Evolutionary conservation across 1,140 invertebrate species (phyloP).

Genomic region (Lepidurus packardi): DNA sequence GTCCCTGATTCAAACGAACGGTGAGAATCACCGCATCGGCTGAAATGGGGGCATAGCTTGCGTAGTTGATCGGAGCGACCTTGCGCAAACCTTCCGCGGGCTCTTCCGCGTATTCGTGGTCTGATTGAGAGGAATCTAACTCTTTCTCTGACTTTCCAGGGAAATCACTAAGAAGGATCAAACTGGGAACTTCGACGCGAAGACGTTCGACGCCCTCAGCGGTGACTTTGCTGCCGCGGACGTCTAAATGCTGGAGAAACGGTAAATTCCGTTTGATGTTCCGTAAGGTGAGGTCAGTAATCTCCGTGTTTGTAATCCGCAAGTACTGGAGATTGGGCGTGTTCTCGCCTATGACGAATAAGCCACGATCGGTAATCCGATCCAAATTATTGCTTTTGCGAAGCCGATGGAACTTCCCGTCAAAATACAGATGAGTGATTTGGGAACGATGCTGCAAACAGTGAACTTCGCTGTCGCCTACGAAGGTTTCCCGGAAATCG

Average conservation of each 20-base stretch:
- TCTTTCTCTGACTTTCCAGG: neutral
- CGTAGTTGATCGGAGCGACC: neutral
- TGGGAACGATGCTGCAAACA: conserved; percentile 56
- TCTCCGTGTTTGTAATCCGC: conserved; percentile 56
- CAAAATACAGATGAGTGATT: conserved; percentile 57
- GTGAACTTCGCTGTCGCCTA: conserved; percentile 61
- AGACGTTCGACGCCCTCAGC: conserved; percentile 22
- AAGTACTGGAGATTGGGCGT: conserved; percentile 53
- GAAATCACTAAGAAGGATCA: conserved; percentile 24
- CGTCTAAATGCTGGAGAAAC: conserved; percentile 22
- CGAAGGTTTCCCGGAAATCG: conserved; percentile 58
- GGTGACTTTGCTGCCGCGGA: conserved; percentile 30
- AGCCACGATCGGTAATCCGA: conserved; percentile 56
- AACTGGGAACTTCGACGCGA: neutral
- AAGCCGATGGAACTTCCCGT: conserved; percentile 45
- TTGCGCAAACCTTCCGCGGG: neutral
- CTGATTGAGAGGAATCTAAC: neutral
- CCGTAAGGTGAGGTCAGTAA: conserved; percentile 44
- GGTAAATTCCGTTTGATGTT: conserved; percentile 24
- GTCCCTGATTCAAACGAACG: neutral
- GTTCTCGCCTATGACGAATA: conserved; percentile 53
- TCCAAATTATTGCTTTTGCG: conserved; percentile 42
- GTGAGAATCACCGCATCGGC: conserved; percentile 1
- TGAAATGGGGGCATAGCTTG: neutral
- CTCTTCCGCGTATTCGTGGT: conserved; percentile 3